phyloP scores from a whole-genome alignment of 1,140 invertebrate genomes.

The Musca domestica region DNA sequence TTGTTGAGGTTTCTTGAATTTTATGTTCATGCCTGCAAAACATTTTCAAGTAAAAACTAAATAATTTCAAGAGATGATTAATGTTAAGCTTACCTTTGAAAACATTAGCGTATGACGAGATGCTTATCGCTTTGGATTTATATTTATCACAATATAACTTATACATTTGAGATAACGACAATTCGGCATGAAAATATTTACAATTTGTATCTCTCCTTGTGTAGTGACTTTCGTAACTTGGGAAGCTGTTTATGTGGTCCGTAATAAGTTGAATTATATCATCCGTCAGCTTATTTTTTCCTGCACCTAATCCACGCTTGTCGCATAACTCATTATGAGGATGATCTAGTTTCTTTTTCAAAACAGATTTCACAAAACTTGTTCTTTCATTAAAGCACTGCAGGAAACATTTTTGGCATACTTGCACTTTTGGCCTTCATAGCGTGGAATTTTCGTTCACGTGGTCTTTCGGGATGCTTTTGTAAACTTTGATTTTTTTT shows the following conservation, averaged over 20 bases:
- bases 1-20: not conserved
- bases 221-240: conserved; percentile 14
- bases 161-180: conserved; percentile 1
- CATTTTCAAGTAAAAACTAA: not conserved
- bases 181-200: conserved; percentile 14
- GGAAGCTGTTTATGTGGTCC: conserved; percentile 5
- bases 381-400: too few relatives aligned
- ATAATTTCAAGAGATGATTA: not conserved
- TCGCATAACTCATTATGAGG: not conserved
- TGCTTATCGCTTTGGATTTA: conserved; percentile 6
- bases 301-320: not conserved
- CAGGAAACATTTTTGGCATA: too few relatives aligned
- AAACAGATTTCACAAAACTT: too few relatives aligned
- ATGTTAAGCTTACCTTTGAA: not conserved
- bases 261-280: not conserved
- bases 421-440: too few relatives aligned
- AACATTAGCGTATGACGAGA: conserved; percentile 7
- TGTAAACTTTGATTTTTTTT: too few relatives aligned
- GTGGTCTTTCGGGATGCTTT: too few relatives aligned
- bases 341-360: too few relatives aligned
- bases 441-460: too few relatives aligned
- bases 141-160: conserved; percentile 12
- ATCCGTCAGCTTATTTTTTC: not conserved
- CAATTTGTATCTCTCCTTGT: conserved; percentile 13
- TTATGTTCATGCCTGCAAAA: not conserved